Conservation (phyloP, 2,797 vertebrate species). For the Erithacus rubecula region DNA sequence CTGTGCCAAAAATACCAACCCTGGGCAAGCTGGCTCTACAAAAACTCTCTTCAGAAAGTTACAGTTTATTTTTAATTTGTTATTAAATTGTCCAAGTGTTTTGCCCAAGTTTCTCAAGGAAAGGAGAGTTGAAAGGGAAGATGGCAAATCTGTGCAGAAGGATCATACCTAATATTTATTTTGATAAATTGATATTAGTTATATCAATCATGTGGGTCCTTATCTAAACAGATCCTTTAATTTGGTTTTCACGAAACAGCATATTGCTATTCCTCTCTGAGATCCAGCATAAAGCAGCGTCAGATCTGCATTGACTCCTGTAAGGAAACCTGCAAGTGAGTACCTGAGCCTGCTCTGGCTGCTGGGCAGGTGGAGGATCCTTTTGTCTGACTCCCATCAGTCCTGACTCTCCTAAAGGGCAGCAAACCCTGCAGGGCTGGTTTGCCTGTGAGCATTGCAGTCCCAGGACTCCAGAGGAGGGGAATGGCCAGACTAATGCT, state of each 20-base stretch:
- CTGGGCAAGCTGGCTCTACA: fast-evolving
- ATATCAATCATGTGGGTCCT: not conserved
- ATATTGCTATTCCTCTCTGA: conserved; percentile 72
- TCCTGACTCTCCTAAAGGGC: not conserved
- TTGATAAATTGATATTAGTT: not conserved
- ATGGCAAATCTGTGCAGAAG: not conserved
- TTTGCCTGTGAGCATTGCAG: not conserved
- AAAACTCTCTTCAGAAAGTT: not conserved
- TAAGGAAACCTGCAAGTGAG: conserved; percentile 82
- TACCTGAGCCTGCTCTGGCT: not conserved
- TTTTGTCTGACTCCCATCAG: fast-evolving
- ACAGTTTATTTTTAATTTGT: not conserved
- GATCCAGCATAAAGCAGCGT: conserved; percentile 54
- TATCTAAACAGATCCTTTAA: not conserved
- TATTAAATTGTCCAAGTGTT: not conserved
- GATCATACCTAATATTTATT: not conserved
- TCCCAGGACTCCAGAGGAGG: not conserved
- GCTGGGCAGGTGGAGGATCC: not conserved
- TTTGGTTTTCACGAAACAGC: conserved; percentile 53
- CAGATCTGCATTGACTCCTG: conserved; percentile 76
- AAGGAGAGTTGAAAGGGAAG: not conserved
- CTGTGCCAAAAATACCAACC: not conserved
- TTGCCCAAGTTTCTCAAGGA: not conserved
- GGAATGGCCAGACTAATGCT: fast-evolving
- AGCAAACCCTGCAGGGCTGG: not conserved